Percentiles rank a stretch among this genome's conserved stretches.
These are phyloP conservation scores for Odontamblyopus rebecca DNA, from an alignment of 2,797 vertebrate species.

Conservation along the genomic window DNA sequence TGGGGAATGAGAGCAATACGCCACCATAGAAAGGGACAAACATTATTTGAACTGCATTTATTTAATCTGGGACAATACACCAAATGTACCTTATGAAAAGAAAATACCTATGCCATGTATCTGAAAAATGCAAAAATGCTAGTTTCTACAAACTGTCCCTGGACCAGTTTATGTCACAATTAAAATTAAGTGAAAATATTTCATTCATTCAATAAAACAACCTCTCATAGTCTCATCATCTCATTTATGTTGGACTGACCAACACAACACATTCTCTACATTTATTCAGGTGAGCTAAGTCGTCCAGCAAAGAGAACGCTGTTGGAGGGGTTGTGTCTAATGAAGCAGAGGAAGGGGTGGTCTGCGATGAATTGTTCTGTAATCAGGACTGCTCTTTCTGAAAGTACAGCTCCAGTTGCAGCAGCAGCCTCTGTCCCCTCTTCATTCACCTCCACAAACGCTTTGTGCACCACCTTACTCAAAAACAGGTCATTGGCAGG, in stretches of 20 bases:
- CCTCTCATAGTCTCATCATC: not conserved
- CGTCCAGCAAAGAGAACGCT: conserved; percentile 44
- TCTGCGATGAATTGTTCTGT: conserved; percentile 19
- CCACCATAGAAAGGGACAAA: too few relatives aligned
- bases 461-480: conserved; percentile 85
- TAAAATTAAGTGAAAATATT: not conserved
- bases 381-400: fast-evolving
- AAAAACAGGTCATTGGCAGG: conserved; percentile 65
- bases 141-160: too few relatives aligned
- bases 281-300: conserved; percentile 37
- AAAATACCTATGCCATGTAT: too few relatives aligned
- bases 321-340: conserved; percentile 32
- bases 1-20: too few relatives aligned
- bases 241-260: not conserved
- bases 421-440: conserved; percentile 41
- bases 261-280: not conserved
- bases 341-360: conserved; percentile 55
- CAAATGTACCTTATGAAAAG: too few relatives aligned
- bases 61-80: too few relatives aligned
- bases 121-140: too few relatives aligned
- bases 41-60: too few relatives aligned
- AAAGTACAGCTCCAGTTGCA: not conserved
- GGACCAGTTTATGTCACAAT: too few relatives aligned
- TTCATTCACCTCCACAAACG: conserved; percentile 80
- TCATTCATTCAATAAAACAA: not conserved